Conservation (phyloP, 2,888 invertebrate genomes). For the Drosophila suboccidentalis region DNA sequence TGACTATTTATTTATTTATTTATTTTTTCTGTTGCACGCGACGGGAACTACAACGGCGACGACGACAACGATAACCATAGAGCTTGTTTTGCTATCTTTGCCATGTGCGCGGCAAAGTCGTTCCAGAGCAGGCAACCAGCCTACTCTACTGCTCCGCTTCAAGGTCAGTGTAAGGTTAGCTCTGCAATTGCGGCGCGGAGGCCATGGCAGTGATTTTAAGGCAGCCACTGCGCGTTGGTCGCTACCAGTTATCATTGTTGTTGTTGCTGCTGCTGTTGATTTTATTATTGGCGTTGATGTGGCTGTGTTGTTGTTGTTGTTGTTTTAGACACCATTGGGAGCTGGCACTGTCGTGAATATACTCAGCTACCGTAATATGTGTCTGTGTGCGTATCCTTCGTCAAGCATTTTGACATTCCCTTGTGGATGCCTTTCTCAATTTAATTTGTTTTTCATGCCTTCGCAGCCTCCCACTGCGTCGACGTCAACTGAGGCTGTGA, state of each 20-base stretch:
- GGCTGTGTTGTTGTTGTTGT: no score
- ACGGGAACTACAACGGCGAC: slow-evolving; percentile 20
- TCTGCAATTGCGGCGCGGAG: slow-evolving; percentile 62
- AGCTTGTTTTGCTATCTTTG: slow-evolving; percentile 74
- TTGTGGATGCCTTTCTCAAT: slow-evolving; percentile 39
- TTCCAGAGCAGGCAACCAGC: slow-evolving; percentile 47
- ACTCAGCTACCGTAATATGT: slow-evolving; percentile 39
- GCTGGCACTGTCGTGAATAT: slow-evolving; percentile 24
- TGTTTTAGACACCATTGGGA: slow-evolving; percentile 18
- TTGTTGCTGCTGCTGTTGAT: slow-evolving; percentile 36
- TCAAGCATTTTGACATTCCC: slow-evolving; percentile 57
- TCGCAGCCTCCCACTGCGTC: slow-evolving; percentile 51
- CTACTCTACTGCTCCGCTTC: slow-evolving; percentile 68
- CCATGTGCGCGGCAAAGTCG: slow-evolving; percentile 57
- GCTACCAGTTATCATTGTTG: slow-evolving; percentile 37
- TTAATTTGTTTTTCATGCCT: slow-evolving; percentile 49
- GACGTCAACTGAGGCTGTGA: slow-evolving; percentile 13
- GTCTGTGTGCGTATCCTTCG: slow-evolving; percentile 46
- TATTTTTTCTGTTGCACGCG: slow-evolving; percentile 49
- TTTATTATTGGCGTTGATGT: slow-evolving; percentile 12
- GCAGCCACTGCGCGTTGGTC: slow-evolving; percentile 56
- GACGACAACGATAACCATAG: slow-evolving; percentile 48
- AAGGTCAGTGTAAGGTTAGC: slow-evolving; percentile 80
- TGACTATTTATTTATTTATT: slow-evolving; percentile 56
- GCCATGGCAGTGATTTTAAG: slow-evolving; percentile 75